Percentiles rank a stretch among this genome's conserved stretches.
These are phyloP conservation scores for Cynaeus angustus DNA, from an alignment of 2,888 invertebrate genomes.

Conservation along the genomic window DNA sequence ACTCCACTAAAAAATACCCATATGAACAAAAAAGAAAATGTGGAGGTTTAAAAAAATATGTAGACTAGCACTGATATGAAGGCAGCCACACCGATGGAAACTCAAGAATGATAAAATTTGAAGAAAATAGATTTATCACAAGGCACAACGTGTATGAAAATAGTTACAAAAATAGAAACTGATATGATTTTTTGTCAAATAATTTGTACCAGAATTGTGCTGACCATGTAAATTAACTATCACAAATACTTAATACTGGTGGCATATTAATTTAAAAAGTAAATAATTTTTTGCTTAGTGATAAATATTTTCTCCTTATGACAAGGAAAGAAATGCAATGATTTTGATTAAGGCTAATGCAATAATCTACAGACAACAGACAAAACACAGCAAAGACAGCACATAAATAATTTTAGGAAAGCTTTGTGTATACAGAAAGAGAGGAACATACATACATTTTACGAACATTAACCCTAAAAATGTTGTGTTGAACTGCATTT, in stretches of 20 bases:
- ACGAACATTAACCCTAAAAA: conserved; percentile 54
- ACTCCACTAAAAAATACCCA: conserved; percentile 27
- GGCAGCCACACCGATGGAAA: conserved; percentile 30
- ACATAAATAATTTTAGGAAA: conserved; percentile 50
- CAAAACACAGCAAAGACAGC: conserved; percentile 48
- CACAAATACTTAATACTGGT: conserved; percentile 34
- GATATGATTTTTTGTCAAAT: conserved; percentile 31
- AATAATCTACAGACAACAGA: conserved; percentile 44
- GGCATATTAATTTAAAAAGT: conserved; percentile 10
- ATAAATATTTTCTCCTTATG: conserved; percentile 60
- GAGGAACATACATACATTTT: conserved; percentile 54
- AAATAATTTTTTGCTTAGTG: conserved; percentile 57
- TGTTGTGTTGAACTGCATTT: conserved; percentile 52
- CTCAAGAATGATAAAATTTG: conserved; percentile 25
- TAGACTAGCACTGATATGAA: conserved; percentile 43
- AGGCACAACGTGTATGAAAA: conserved; percentile 58
- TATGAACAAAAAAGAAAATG: conserved; percentile 29
- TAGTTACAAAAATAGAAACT: conserved; percentile 53
- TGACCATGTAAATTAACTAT: conserved; percentile 37
- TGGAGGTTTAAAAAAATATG: conserved; percentile 22
- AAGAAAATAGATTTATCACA: conserved; percentile 62
- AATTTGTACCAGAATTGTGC: conserved; percentile 32
- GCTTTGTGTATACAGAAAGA: conserved; percentile 52
- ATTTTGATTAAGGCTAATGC: conserved; percentile 38
- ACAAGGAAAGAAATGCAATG: conserved; percentile 49